Conservation (phyloP, 2,888 invertebrate species). For the Atrina japonica region DNA sequence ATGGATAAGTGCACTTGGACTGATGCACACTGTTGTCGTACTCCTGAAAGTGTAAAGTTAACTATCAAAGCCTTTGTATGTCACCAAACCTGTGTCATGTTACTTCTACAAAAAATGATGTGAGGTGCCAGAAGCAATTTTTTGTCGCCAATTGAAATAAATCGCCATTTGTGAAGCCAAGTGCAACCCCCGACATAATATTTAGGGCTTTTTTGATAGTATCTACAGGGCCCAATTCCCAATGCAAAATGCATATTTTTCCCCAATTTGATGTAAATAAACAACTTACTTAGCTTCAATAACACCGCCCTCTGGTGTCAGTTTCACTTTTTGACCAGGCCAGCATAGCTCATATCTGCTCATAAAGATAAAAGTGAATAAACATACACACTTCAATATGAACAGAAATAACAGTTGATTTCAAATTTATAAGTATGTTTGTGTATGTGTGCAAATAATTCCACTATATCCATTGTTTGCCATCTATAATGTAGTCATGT, state of each 20-base stretch:
- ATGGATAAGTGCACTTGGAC: slow-evolving; percentile 45
- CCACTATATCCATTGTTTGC: too few relatives aligned
- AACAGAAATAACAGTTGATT: neutral
- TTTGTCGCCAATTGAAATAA: too few relatives aligned
- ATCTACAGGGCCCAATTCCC: too few relatives aligned
- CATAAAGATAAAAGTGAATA: too few relatives aligned
- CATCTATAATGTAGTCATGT: too few relatives aligned
- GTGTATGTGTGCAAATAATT: neutral
- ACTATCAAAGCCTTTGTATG: neutral
- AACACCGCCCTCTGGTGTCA: slow-evolving; percentile 62
- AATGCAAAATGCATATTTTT: neutral
- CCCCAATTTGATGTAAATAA: neutral
- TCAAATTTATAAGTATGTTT: neutral
- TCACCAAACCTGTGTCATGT: too few relatives aligned
- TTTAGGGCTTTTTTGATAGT: too few relatives aligned
- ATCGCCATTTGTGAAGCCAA: too few relatives aligned
- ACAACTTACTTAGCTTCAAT: slow-evolving; percentile 59
- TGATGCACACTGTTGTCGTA: slow-evolving; percentile 45
- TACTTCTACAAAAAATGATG: too few relatives aligned
- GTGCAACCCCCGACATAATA: too few relatives aligned
- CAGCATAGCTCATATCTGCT: slow-evolving; percentile 58
- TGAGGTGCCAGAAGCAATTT: too few relatives aligned
- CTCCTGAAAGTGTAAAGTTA: slow-evolving; percentile 49
- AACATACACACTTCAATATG: too few relatives aligned
- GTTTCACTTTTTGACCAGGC: slow-evolving; percentile 60